phyloP scores from a whole-genome alignment of 2,797 vertebrate genomes.

The Betta splendens region DNA sequence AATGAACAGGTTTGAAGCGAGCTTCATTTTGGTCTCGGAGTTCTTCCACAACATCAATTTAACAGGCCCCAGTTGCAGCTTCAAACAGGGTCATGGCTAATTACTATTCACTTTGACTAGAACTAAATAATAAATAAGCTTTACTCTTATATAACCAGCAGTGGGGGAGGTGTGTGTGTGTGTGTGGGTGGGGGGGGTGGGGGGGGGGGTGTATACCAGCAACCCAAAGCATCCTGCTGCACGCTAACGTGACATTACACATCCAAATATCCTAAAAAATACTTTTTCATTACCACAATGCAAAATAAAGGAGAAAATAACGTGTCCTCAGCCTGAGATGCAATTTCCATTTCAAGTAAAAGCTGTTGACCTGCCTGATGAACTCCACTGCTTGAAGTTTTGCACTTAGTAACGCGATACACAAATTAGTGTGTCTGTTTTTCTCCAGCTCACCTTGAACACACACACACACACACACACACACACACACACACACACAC shows the following conservation, averaged over 20 bases:
- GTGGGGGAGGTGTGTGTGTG: slow-evolving; percentile 9
- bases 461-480: slow-evolving; percentile 15
- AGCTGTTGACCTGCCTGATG: slow-evolving; percentile 24
- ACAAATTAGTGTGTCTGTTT: slow-evolving; percentile 28
- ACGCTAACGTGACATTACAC: slow-evolving; percentile 16
- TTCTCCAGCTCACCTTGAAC: slow-evolving; percentile 35
- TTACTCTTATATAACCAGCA: slow-evolving; percentile 58
- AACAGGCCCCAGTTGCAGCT: slow-evolving; percentile 66
- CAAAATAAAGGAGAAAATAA: slow-evolving; percentile 16
- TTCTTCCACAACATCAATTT: slow-evolving; percentile 67
- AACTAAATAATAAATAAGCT: slow-evolving; percentile 72
- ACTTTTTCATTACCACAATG: slow-evolving; percentile 13
- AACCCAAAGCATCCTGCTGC: slow-evolving; percentile 30
- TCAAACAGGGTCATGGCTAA: slow-evolving; percentile 73
- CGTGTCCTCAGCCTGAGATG: neutral
- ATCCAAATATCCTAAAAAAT: slow-evolving; percentile 17
- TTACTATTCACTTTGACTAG: slow-evolving; percentile 70
- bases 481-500: slow-evolving; percentile 13
- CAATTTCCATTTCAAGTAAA: slow-evolving; percentile 41
- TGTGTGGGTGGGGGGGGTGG: too few relatives aligned
- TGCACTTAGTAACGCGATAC: slow-evolving; percentile 32
- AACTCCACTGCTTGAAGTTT: slow-evolving; percentile 37
- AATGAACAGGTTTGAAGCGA: slow-evolving; percentile 66
- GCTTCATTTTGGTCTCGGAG: slow-evolving; percentile 54
- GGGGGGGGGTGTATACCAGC: slow-evolving; percentile 19